Evolutionary conservation across 2,888 invertebrate species (phyloP).

Genomic region (Mimumesa dahlbomi): DNA sequence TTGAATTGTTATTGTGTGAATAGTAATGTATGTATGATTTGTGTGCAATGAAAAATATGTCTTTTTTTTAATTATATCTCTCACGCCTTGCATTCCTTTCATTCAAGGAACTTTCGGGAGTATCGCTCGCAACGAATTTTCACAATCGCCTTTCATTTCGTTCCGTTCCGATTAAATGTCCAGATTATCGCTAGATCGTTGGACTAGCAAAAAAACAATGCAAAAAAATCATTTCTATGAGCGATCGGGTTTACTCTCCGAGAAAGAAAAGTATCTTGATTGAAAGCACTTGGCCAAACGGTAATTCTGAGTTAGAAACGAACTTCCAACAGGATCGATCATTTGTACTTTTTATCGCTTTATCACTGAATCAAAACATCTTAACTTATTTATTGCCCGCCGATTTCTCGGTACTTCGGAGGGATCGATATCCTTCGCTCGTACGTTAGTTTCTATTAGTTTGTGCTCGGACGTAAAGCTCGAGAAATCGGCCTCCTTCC

Average conservation of each 20-base stretch:
- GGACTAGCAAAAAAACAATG: neutral
- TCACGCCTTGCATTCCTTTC: constrained; percentile 47
- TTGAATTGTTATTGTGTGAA: constrained; percentile 39
- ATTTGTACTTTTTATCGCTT: constrained; percentile 48
- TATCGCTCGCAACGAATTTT: constrained; percentile 1
- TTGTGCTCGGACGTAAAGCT: neutral
- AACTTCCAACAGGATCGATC: constrained; percentile 49
- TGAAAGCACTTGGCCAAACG: constrained; percentile 56
- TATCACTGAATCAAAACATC: constrained; percentile 68
- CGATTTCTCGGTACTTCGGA: constrained; percentile 28
- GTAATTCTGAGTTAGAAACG: constrained; percentile 46
- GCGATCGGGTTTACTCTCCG: neutral
- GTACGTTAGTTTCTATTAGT: constrained; percentile 1
- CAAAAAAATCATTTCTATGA: neutral
- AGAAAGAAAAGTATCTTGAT: constrained; percentile 50
- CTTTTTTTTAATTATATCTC: constrained; percentile 34
- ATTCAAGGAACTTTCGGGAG: constrained; percentile 22
- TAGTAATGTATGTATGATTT: constrained; percentile 61
- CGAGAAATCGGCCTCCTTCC: constrained; percentile 33
- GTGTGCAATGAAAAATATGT: constrained; percentile 64
- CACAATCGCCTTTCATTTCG: neutral
- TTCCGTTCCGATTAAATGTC: neutral
- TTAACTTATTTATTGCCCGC: constrained; percentile 71
- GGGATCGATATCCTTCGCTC: constrained; percentile 5
- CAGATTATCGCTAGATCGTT: neutral